Percentiles rank a stretch among this genome's conserved stretches.
Conservation (phyloP, 2,888 invertebrate genomes). For the Polymixis flavicincta region DNA sequence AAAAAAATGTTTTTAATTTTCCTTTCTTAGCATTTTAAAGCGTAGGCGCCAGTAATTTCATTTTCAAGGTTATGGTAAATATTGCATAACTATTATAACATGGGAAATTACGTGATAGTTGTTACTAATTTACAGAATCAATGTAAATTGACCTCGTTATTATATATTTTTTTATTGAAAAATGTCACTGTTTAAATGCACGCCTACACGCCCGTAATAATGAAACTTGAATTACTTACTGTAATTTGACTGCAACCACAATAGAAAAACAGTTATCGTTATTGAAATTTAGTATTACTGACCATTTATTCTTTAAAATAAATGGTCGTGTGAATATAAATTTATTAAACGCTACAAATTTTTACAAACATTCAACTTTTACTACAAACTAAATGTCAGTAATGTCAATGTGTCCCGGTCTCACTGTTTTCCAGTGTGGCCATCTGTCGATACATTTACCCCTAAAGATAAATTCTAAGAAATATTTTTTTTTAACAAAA, state of each 20-base stretch:
- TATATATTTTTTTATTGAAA: not conserved
- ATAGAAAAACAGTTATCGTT: conserved; percentile 15
- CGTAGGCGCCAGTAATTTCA: conserved; percentile 47
- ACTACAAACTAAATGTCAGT: conserved; percentile 1
- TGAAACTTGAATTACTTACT: conserved; percentile 51
- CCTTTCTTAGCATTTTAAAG: not conserved
- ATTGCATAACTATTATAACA: conserved; percentile 60
- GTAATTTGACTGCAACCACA: conserved; percentile 22
- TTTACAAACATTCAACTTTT: conserved; percentile 13
- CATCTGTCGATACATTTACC: not conserved
- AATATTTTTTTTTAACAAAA: too few relatives aligned
- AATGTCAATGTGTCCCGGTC: not conserved
- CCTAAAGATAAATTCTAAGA: not conserved
- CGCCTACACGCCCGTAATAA: not conserved
- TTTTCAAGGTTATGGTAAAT: conserved; percentile 60
- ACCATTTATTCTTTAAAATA: conserved; percentile 24
- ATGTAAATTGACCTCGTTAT: not conserved
- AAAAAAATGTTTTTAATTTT: not conserved
- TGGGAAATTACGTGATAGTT: not conserved
- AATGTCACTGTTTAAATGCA: conserved; percentile 2
- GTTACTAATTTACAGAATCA: not conserved
- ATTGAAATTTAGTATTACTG: conserved; percentile 36
- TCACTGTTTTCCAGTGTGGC: not conserved
- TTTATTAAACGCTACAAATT: conserved; percentile 28
- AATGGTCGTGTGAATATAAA: conserved; percentile 7